Base-by-base conservation (phyloP, 1,140 invertebrate species). In the Fragariocoptes setiger region DNA sequence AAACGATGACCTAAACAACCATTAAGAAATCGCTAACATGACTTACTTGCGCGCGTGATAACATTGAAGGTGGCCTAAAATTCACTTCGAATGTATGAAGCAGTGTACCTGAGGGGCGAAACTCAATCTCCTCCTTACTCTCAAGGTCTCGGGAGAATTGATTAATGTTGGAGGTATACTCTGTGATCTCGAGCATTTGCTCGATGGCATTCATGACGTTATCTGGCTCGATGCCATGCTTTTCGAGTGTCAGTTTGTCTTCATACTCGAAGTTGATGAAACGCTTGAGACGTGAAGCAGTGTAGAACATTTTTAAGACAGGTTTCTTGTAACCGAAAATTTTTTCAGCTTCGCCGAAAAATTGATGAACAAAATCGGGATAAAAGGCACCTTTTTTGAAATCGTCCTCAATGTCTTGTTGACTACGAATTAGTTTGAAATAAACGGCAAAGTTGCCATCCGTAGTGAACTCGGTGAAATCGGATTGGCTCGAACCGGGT, bases 291-390 rank as follows among this genome's bases (percentile, higher is more conserved):
- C 68, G 71, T 20, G 70, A 74, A 38, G 79, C 77, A 46, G 69
- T 70, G 54, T 82, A 86, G 52, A 72, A 75, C 12, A 90, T 55
- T 38, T 71, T 66, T 4, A 90, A 67, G 44, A 65, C 64, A 18
- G 88, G 58, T 52, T 79, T 71, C 54, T 72, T 69, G 53, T 86
- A 90, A 15, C 85, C 85, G 65, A 86, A 88, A 54, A 90, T 83
- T 44, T 67, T 75, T 60, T 92, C 83, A 49, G 72, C 65, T 50
- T 83, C 76, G 18, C 80, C 80, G 62, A 86, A 90, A 15, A 88
- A 67, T 60, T 90, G 82, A 63, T 92, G 79, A 39, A 76, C 75
- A 76, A 86, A 85, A 39, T 75, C 73, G 4, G 82, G 77, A 38
- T 67, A 63, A 55, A 86, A 88, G 4, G 59, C 59, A 19, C 5